Base-by-base conservation (phyloP, 2,797 vertebrate genomes). In the Sarcoramphus papa region DNA sequence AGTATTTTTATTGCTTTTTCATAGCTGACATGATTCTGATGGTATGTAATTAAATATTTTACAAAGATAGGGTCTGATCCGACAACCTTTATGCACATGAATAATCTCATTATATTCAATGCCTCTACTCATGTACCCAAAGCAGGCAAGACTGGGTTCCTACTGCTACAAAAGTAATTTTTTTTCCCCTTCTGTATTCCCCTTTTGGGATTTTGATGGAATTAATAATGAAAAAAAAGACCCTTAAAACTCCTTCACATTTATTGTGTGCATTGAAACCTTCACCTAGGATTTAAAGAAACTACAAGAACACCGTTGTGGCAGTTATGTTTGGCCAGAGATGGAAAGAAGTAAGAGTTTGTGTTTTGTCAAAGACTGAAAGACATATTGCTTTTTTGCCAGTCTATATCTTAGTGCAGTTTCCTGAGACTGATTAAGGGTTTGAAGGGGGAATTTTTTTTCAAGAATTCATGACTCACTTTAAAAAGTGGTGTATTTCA, bases 371-470 rank as follows among this genome's bases (percentile, higher is more conserved):
- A 80, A 45, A 70, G 85, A 47, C 73, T 94, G 80, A 90, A 91
- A 94, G 74, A 83, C 54, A 28, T 64, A 79, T 0, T 57, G 75
- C 93, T 53, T 91, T 97, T 96, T 97, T 59, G 95, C 93, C 92
- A 96, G 94, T 31, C 77, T 78, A 0, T 24, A 67, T 95, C 92
- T 97, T 64, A 35, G 17, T 78, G 85, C 28, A 79, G 70, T 95
- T 98, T 97, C 94, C 96, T 97, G 96, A 97, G 88, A 81, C 88
- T 76, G 68, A 95, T 88, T 78, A 88, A 79, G 41, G 82, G 57
- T 77, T 73, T 78, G 82, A 83, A 92, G 70, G 41, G 72, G 91
- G 96, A 75, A 86, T 85, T 93, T 97, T 97, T 87, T 96, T 76
- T 79, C 30, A 81, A 85, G 62, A 89, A 88, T 65, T 81, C 87